Evolutionary conservation across 2,888 invertebrate species (phyloP).

Genomic region (Julus scandinavius): DNA sequence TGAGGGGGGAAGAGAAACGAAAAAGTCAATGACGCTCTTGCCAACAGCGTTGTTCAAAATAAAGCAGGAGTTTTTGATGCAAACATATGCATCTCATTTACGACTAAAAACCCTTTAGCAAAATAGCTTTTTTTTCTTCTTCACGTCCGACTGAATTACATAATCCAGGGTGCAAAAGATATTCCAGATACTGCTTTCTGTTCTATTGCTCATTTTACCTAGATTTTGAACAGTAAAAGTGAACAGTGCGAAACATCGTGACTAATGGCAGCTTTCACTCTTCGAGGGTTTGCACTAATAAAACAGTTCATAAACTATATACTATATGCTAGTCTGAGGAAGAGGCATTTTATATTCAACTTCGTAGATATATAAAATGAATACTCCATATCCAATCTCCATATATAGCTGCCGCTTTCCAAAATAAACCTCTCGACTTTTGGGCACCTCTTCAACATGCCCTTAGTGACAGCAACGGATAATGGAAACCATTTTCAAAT

Average conservation of each 20-base stretch:
- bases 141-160: constrained; percentile 40
- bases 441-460: not conserved
- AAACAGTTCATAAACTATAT: constrained; percentile 39
- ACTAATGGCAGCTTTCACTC: constrained; percentile 44
- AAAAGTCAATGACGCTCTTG: not conserved
- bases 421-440: not conserved
- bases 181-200: not conserved
- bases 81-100: constrained; percentile 43
- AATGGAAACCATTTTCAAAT: not conserved
- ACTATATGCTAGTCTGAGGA: not conserved
- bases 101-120: constrained; percentile 33
- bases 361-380: not conserved
- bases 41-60: constrained; percentile 13
- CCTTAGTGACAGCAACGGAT: not conserved
- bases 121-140: constrained; percentile 10
- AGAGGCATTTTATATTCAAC: not conserved
- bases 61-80: not conserved
- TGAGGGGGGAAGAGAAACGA: not conserved
- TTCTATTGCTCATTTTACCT: constrained; percentile 43
- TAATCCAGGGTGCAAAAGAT: constrained; percentile 9
- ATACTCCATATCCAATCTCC: not conserved
- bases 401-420: not conserved
- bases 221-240: constrained; percentile 45
- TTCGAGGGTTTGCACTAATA: constrained; percentile 40
- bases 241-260: constrained; percentile 45